A percentile compares a stretch with the other conserved stretches of the same genome.
These are phyloP conservation scores for Crax fasciolata DNA, from an alignment of 2,797 vertebrate species.

Conservation along the genomic window DNA sequence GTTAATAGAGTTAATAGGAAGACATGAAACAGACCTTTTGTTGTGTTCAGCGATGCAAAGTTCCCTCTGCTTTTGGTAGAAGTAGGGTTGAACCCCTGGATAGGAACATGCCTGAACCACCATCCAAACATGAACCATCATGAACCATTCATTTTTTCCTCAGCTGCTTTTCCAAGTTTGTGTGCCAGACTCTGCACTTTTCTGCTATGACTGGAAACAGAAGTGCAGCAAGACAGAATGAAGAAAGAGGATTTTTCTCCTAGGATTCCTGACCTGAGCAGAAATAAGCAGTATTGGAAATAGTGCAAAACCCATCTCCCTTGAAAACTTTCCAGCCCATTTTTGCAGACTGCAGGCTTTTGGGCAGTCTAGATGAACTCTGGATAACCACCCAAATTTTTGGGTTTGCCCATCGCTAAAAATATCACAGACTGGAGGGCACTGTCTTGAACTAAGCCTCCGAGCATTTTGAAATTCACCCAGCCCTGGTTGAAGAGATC, in stretches of 20 bases:
- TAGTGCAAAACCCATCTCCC: slow-evolving; percentile 42
- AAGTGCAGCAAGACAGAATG: neutral
- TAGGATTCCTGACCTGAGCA: slow-evolving; percentile 38
- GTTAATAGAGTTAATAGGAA: neutral
- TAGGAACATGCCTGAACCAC: neutral
- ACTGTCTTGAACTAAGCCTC: slow-evolving; percentile 50
- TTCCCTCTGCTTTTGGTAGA: neutral
- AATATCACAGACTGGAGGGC: slow-evolving; percentile 57
- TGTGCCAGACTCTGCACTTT: slow-evolving; percentile 26
- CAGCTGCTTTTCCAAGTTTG: neutral
- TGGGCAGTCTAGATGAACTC: slow-evolving; percentile 61
- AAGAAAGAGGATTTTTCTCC: slow-evolving; percentile 64
- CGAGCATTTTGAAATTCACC: slow-evolving; percentile 52
- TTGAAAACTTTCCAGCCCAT: slow-evolving; percentile 52
- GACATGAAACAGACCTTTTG: neutral
- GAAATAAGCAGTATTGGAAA: slow-evolving; percentile 62
- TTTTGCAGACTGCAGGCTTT: slow-evolving; percentile 65
- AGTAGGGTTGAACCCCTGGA: neutral
- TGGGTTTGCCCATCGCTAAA: slow-evolving; percentile 54
- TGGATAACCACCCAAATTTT: slow-evolving; percentile 69
- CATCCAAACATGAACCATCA: neutral
- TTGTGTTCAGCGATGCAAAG: neutral
- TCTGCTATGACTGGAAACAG: neutral
- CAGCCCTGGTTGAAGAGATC: slow-evolving; percentile 58
- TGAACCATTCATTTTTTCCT: neutral